phyloP scores from a whole-genome alignment of 2,797 vertebrate genomes.

The Etheostoma nigrum region DNA sequence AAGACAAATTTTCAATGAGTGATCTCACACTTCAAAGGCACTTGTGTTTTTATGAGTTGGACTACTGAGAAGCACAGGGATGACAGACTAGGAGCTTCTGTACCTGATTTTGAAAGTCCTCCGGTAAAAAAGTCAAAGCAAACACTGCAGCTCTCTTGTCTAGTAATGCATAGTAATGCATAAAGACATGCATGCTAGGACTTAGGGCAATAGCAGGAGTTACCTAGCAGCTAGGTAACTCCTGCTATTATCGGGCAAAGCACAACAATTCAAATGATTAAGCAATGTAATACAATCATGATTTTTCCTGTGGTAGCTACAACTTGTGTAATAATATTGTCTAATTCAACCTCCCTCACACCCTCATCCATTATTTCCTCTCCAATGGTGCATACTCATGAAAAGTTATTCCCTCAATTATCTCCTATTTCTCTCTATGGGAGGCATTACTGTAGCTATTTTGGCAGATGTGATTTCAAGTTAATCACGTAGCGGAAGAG shows the following conservation, averaged over 20 bases:
- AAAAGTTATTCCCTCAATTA: conserved; percentile 72
- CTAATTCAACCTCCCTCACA: conserved; percentile 43
- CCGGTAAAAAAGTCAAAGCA: conserved; percentile 26
- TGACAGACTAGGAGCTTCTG: conserved; percentile 6
- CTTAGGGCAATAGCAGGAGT: no score
- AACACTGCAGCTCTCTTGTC: conserved; percentile 17
- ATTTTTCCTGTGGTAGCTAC: conserved; percentile 38
- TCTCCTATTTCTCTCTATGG: conserved; percentile 57
- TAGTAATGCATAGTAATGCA: no score
- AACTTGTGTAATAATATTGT: conserved; percentile 44
- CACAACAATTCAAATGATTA: conserved; percentile 12
- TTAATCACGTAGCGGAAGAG: conserved; percentile 53
- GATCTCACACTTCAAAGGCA: background rate
- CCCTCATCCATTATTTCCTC: conserved; percentile 65
- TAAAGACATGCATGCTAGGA: no score
- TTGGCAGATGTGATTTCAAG: conserved; percentile 61
- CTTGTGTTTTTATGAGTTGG: background rate
- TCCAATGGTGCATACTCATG: conserved; percentile 63
- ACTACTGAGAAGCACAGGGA: conserved; percentile 1
- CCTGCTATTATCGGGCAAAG: background rate
- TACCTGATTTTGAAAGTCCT: conserved; percentile 27
- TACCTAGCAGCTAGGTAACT: no score
- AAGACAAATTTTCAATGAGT: background rate
- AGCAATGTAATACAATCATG: conserved; percentile 29
- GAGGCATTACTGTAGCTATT: conserved; percentile 56